A percentile compares a stretch with the other conserved stretches of the same genome.
These are phyloP conservation scores for Menidia beryllina DNA, from an alignment of 2,113 vertebrate species.

Conservation along the genomic window DNA sequence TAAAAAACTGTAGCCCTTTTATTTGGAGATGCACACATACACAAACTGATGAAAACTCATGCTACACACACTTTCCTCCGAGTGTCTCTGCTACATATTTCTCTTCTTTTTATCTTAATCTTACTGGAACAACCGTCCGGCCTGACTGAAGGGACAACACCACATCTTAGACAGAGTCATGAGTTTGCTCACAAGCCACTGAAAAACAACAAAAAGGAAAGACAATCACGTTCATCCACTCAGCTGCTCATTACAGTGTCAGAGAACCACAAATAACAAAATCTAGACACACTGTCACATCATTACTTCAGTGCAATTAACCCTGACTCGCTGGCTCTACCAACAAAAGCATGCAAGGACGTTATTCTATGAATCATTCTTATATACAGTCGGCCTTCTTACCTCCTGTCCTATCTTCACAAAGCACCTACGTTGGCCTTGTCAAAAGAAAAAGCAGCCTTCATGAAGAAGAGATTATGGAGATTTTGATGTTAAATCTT, in stretches of 20 bases:
- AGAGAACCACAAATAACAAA: slow-evolving; percentile 64
- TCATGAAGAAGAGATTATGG: slow-evolving; percentile 53
- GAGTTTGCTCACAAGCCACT: slow-evolving; percentile 70
- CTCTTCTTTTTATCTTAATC: slow-evolving; percentile 39
- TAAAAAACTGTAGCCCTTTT: slow-evolving; percentile 84
- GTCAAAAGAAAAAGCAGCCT: slow-evolving; percentile 54
- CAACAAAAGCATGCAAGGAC: slow-evolving; percentile 80
- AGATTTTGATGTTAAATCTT: slow-evolving; percentile 54
- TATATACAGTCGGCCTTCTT: slow-evolving; percentile 68
- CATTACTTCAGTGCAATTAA: slow-evolving; percentile 81
- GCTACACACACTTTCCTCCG: slow-evolving; percentile 77
- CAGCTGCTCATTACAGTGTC: slow-evolving; percentile 59
- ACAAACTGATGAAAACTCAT: slow-evolving; percentile 70
- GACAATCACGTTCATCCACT: slow-evolving; percentile 63
- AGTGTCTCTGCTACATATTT: slow-evolving; percentile 77
- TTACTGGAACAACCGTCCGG: slow-evolving; percentile 42
- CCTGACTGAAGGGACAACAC: slow-evolving; percentile 59
- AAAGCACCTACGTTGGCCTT: slow-evolving; percentile 44
- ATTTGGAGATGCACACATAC: slow-evolving; percentile 69
- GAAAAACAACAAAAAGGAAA: slow-evolving; percentile 32
- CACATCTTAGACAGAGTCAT: slow-evolving; percentile 56
- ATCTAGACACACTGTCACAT: slow-evolving; percentile 69
- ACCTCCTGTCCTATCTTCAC: slow-evolving; percentile 55
- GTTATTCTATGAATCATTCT: slow-evolving; percentile 60
- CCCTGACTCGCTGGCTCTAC: slow-evolving; percentile 76